Base-by-base conservation (phyloP, 1,140 invertebrate genomes). In the Ceratina australensis region DNA sequence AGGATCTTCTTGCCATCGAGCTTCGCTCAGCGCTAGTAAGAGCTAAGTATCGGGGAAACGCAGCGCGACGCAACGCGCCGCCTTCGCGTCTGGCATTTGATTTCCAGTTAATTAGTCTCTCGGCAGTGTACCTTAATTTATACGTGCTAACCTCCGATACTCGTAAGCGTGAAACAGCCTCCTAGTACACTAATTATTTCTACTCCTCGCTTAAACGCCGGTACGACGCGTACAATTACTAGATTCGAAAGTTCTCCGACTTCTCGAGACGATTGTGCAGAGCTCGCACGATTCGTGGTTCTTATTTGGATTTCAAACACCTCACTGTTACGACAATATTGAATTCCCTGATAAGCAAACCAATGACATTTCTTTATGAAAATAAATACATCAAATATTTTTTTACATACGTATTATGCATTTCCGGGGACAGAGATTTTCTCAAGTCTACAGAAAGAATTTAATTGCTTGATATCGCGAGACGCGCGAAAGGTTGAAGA, bases 61-160 rank as follows among this genome's bases (percentile, higher is more conserved):
- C 49, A 33, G 5, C 5, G 28, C 28, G 28, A 33, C 28, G 28
- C 28, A 33, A 33, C 28, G 28, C 28, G n/a, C n/a, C n/a, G n/a
- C n/a, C n/a, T n/a, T n/a, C 28, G 28, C 5, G 28, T 5, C 28
- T 22, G 79, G 73, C 60, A 67, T 83, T 83, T 83, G 77, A 83
- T 83, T 83, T 74, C 54, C 72, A 26, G 63, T 84, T 82, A 84
- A 84, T 83, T 83, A 83, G 33, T 64, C 49, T 33, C 64, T 10
- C 42, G 49, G 24, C 59, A 47, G 42, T 57, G 50, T 33, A 71
- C 67, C 69, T 82, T 69, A 79, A 79, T 79, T 79, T 79, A 74
- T 28, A n/a, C 22, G n/a, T 10, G 52, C 7, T 20, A 69, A 56
- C 65, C 50, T 69, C 64, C 63, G 74, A 33, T 68, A 18, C 49